phyloP scores from a whole-genome alignment of 2,113 vertebrate species.

The Lophotis ruficrista region DNA sequence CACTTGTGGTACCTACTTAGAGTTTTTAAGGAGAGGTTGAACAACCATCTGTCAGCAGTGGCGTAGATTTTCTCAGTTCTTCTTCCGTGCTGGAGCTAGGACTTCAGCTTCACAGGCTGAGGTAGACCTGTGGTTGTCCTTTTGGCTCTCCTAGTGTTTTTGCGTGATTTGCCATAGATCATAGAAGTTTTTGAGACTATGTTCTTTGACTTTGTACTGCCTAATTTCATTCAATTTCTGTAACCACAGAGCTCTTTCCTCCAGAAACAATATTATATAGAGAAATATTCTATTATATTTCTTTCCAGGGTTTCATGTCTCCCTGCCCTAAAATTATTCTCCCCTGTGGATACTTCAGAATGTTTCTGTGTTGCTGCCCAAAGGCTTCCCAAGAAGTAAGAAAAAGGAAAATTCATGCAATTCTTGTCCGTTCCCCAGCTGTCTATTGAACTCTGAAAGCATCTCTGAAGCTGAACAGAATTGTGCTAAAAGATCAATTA shows the following conservation, averaged over 20 bases:
- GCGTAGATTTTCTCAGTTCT: not conserved
- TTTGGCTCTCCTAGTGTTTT: not conserved
- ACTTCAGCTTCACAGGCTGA: not conserved
- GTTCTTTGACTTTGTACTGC: not conserved
- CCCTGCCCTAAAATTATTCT: not conserved
- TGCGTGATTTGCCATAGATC: not conserved
- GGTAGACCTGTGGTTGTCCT: not conserved
- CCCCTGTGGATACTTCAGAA: not conserved
- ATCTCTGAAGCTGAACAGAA: not conserved
- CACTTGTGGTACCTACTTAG: accelerated
- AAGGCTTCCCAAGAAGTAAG: not conserved
- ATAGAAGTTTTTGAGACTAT: not conserved
- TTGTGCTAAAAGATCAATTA: not conserved
- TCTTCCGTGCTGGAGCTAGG: not conserved
- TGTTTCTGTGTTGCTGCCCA: constrained; percentile 10
- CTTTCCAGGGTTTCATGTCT: not conserved
- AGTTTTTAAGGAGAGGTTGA: not conserved
- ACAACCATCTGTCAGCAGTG: not conserved
- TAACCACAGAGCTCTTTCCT: not conserved
- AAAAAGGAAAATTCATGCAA: not conserved
- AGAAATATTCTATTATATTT: not conserved
- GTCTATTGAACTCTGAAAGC: not conserved
- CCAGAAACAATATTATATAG: not conserved
- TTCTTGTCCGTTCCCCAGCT: not conserved
- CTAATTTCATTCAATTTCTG: not conserved